Conservation (phyloP, 2,797 vertebrate species). For the Gambusia yucatana region DNA sequence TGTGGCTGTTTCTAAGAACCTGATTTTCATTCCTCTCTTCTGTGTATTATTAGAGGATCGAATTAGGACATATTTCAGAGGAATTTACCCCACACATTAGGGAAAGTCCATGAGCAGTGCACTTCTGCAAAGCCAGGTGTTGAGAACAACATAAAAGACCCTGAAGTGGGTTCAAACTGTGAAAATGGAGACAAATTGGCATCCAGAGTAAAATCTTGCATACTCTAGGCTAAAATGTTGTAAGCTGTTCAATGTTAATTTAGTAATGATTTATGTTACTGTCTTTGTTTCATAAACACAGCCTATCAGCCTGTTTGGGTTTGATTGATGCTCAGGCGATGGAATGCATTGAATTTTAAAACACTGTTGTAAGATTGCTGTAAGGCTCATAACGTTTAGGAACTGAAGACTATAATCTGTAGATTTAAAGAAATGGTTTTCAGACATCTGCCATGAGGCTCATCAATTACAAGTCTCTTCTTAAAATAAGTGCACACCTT, state of each 20-base stretch:
- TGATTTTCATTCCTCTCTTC: conserved; percentile 13
- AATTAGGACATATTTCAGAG: conserved; percentile 17
- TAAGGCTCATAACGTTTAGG: conserved; percentile 3
- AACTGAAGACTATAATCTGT: background rate
- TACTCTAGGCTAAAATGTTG: conserved; percentile 36
- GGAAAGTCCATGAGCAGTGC: conserved; percentile 61
- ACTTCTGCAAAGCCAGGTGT: conserved; percentile 69
- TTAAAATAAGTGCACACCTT: background rate
- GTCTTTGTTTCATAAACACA: conserved; percentile 50
- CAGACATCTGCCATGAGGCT: conserved; percentile 4
- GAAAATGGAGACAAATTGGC: conserved; percentile 35
- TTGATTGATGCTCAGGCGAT: conserved; percentile 57
- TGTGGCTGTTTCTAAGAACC: background rate
- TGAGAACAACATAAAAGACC: conserved; percentile 44
- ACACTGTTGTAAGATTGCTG: conserved; percentile 20
- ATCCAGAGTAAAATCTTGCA: conserved; percentile 47
- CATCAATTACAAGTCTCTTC: conserved; percentile 7
- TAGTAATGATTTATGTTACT: conserved; percentile 49
- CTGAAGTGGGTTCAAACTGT: conserved; percentile 25
- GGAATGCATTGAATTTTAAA: conserved; percentile 39
- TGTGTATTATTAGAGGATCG: conserved; percentile 4
- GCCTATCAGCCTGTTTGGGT: conserved; percentile 19
- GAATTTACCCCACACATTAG: conserved; percentile 47
- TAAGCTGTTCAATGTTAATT: conserved; percentile 39
- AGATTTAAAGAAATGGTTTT: conserved; percentile 12